phyloP scores from a whole-genome alignment of 2,888 invertebrate species.

The Scaptomyza reducta region DNA sequence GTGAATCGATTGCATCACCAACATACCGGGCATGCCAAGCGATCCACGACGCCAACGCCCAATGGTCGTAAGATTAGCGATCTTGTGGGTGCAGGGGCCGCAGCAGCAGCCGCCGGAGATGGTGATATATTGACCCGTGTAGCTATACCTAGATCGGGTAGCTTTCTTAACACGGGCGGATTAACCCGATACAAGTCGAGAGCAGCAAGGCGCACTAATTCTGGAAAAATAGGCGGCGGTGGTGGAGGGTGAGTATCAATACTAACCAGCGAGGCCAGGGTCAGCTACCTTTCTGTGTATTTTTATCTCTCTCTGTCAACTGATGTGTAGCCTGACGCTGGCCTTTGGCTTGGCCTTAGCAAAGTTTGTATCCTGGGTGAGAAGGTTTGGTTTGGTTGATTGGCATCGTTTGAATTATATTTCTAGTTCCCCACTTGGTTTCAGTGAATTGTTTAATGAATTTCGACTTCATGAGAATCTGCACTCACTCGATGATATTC shows the following conservation, averaged over 20 bases:
- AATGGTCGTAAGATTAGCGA: constrained; percentile 45
- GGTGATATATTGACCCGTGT: constrained; percentile 94
- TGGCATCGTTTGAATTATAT: constrained; percentile 76
- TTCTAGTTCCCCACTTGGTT: constrained; percentile 92
- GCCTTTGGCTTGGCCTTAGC: constrained; percentile 38
- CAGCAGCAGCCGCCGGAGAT: constrained; percentile 87
- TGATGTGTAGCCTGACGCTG: constrained; percentile 29
- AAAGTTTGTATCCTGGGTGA: constrained; percentile 66
- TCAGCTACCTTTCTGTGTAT: constrained; percentile 1
- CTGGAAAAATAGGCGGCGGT: constrained; percentile 84
- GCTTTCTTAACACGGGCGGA: constrained; percentile 92
- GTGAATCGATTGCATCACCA: constrained; percentile 53
- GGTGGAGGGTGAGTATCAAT: constrained; percentile 78
- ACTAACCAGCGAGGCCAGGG: constrained; percentile 54
- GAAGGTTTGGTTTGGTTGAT: constrained; percentile 80
- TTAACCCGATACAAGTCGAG: constrained; percentile 90
- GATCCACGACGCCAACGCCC: constrained; percentile 31
- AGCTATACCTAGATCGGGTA: constrained; percentile 93
- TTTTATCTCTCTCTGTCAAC: neutral
- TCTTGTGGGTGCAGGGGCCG: constrained; percentile 28
- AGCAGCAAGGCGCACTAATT: constrained; percentile 82
- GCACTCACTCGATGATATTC: constrained; percentile 93
- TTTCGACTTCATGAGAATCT: constrained; percentile 94
- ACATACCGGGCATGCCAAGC: constrained; percentile 54
- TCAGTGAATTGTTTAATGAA: constrained; percentile 94